Evolutionary conservation across 2,888 invertebrate species (phyloP), one percentile per base, ranked within the genome.

Genomic region (Nemotelus nigrinus): DNA sequence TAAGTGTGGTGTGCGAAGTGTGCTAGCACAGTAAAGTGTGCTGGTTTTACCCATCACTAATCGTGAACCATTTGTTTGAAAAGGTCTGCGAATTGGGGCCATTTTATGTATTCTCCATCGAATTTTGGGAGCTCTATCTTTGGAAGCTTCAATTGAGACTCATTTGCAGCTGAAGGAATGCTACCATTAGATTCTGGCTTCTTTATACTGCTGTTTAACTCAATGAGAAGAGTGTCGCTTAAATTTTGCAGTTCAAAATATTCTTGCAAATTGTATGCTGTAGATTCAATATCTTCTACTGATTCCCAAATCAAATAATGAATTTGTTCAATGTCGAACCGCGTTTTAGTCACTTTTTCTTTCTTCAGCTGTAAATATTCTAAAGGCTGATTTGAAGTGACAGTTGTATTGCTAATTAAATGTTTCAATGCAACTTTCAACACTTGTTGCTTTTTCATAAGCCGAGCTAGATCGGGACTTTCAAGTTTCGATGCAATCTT

Each of bases 71-170:
- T 71, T 55, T n/a, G n/a, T n/a, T n/a, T 53, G 45, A 48, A 71
- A 2, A 71, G 39, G 44, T 71, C 71, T n/a, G 39, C 41, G 43
- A 71, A 71, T 71, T 55, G 71, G 25, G 53, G 71, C 71, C 71
- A 71, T n/a, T 63, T 63, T 2, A 55, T 10, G 44, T 71, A 71
- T 10, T 53, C 57, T 45, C 71, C 55, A 71, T 71, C 41, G 41
- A 71, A 71, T 48, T 71, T 71, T 57, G 71, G 57, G 3, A 71
- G n/a, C 7, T 48, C 43, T 43, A 71, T 71, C 41, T 70, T 55
- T 39, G 71, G 71, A 8, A 71, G 57, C 45, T 71, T 71, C 47
- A 63, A 0, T 41, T 63, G 63, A 3, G 63, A 63, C 43, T 43
- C 43, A 43, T 10, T 41, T 5, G 25, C 25, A 25, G 25, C 25